Conservation (phyloP, 2,797 vertebrate species). For the Thalassophryne amazonica region DNA sequence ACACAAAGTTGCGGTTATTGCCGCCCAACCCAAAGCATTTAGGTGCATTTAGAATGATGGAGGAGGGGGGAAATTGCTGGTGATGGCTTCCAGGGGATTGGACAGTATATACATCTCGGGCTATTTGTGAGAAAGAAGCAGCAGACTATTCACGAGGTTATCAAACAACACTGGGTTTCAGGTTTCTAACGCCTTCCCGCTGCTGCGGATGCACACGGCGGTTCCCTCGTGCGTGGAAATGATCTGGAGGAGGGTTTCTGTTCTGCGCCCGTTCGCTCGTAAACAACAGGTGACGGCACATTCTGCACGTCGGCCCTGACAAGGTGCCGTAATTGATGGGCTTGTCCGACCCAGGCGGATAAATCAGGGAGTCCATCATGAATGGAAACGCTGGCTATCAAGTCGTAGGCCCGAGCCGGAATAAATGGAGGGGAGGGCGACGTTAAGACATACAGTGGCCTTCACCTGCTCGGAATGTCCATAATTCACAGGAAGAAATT, state of each 20-base stretch:
- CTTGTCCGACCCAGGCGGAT: slow-evolving; percentile 46
- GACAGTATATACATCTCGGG: slow-evolving; percentile 58
- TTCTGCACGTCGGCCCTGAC: slow-evolving; percentile 39
- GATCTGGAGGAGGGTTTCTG: slow-evolving; percentile 29
- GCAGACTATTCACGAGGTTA: slow-evolving; percentile 29
- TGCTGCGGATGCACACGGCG: no score
- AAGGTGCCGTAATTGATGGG: slow-evolving; percentile 63
- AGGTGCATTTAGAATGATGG: slow-evolving; percentile 78
- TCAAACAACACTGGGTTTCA: slow-evolving; percentile 41
- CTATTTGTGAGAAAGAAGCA: slow-evolving; percentile 50
- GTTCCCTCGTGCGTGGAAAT: slow-evolving; percentile 16
- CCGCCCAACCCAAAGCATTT: slow-evolving; percentile 66
- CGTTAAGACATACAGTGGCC: slow-evolving; percentile 79
- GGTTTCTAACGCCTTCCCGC: slow-evolving; percentile 19
- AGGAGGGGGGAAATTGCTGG: slow-evolving; percentile 70
- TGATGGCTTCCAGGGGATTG: slow-evolving; percentile 64
- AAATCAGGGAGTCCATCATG: slow-evolving; percentile 75
- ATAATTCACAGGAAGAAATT: slow-evolving; percentile 76
- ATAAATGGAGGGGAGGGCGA: slow-evolving; percentile 65
- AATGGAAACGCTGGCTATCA: slow-evolving; percentile 69
- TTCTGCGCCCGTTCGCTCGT: slow-evolving; percentile 28
- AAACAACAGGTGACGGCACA: slow-evolving; percentile 64
- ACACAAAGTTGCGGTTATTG: slow-evolving; percentile 71
- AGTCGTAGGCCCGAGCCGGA: slow-evolving; percentile 72
- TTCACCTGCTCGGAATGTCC: slow-evolving; percentile 63